phyloP scores from a whole-genome alignment of 2,888 invertebrate genomes.

The Drosophila siamana region DNA sequence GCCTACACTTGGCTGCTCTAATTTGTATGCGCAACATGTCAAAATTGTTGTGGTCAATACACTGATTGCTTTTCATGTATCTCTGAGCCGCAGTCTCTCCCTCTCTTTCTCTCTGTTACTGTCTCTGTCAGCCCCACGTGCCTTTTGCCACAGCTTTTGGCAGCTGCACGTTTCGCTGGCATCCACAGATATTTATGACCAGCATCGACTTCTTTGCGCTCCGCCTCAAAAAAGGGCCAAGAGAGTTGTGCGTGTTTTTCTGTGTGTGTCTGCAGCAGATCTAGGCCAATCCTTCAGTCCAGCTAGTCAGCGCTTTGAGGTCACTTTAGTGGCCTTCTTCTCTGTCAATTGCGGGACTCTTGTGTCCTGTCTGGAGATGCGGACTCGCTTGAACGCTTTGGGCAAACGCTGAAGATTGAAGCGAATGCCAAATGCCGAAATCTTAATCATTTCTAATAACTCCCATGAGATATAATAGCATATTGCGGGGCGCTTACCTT shows the following conservation, averaged over 20 bases:
- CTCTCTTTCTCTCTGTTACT: neutral
- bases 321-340: slow-evolving; percentile 9
- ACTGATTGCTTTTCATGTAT: slow-evolving; percentile 81
- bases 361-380: neutral
- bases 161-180: slow-evolving; percentile 46
- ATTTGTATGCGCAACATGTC: slow-evolving; percentile 82
- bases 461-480: neutral
- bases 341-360: slow-evolving; percentile 11
- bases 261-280: slow-evolving; percentile 22
- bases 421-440: neutral
- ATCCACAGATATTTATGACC: slow-evolving; percentile 54
- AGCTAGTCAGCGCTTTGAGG: slow-evolving; percentile 26
- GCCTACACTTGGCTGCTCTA: slow-evolving; percentile 53
- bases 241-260: neutral
- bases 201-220: slow-evolving; percentile 2
- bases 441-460: neutral
- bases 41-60: slow-evolving; percentile 82
- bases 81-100: slow-evolving; percentile 17
- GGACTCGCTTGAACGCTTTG: neutral
- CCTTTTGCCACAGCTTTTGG: slow-evolving; percentile 22
- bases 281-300: slow-evolving; percentile 50
- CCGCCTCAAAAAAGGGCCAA: too few species aligned
- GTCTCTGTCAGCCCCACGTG: slow-evolving; percentile 21
- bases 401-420: neutral
- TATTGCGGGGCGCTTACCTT: too few species aligned